Evolutionary conservation across 2,888 invertebrate genomes (phyloP), one percentile per base, ranked within the genome.

Genomic region (Molorchus minor): DNA sequence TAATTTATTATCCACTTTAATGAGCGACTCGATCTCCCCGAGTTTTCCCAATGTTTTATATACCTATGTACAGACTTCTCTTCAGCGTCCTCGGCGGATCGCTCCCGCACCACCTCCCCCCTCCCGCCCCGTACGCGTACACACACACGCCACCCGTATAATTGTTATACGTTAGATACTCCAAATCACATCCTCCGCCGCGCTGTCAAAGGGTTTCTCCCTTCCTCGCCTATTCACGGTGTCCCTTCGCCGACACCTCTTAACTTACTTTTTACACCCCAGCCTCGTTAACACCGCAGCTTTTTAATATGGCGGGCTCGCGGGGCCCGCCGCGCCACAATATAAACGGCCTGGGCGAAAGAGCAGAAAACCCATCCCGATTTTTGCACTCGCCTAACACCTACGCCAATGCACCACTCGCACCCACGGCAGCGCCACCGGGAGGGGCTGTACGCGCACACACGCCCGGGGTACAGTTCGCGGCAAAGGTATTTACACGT

Each of bases 221-320:
- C 52, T 57, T 35, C n/a, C 60, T 15, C 61, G 55, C 45, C 46
- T 38, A 36, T 51, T 61, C 60, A 57, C 58, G 19, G 47, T 45
- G 35, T 49, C 61, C 49, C 57, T 58, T 54, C 57, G 56, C 58
- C 60, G 46, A 65, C 67, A 65, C 70, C 70, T 71, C 71, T 69
- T 70, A 71, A 71, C 71, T 71, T 66, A 71, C 65, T 69, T 71
- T 71, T 70, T 71, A 70, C 71, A 69, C 70, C 69, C 71, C 64
- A 60, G 65, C 64, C 71, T 71, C 71, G 67, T 71, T 70, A 70
- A 71, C 70, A 65, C 60, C 66, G 56, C 69, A 61, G 69, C 64
- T 68, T 69, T n/a, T 70, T 70, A 70, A 71, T 71, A 65, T 65
- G 59, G 51, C 62, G 49, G n/a, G n/a, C 58, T 43, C 29, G 16